Percentiles rank a stretch among this genome's conserved stretches.
These are phyloP conservation scores for Melieria picta DNA, from an alignment of 2,888 invertebrate genomes.

Conservation along the genomic window DNA sequence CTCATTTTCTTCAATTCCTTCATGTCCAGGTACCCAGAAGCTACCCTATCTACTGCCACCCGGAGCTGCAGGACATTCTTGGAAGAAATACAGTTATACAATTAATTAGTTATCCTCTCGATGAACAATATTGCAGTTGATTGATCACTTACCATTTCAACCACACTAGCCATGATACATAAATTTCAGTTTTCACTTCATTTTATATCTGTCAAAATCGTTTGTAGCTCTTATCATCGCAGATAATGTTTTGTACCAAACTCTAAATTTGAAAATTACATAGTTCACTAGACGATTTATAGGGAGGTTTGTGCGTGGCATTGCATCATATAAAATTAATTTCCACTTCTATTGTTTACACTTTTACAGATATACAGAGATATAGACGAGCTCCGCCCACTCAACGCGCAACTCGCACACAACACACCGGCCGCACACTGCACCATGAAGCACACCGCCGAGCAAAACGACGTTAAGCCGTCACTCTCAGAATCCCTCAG, in stretches of 20 bases:
- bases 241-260: not conserved
- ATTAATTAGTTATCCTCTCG: no score
- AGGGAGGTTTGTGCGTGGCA: not conserved
- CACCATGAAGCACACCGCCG: slow-evolving; percentile 36
- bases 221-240: not conserved
- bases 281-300: not conserved
- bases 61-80: no score
- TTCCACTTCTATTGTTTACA: not conserved
- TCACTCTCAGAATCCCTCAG: slow-evolving; percentile 52
- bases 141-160: no score
- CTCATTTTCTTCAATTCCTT: no score
- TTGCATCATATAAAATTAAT: not conserved
- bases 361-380: not conserved
- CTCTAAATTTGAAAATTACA: not conserved
- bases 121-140: no score
- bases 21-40: no score
- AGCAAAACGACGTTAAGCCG: not conserved
- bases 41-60: no score
- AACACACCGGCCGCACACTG: slow-evolving; percentile 33
- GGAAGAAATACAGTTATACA: no score
- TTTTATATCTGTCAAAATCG: no score
- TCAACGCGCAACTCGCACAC: not conserved
- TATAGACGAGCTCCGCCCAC: not conserved
- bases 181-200: no score
- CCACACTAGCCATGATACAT: no score